A percentile compares a stretch with the other conserved stretches of the same genome.
These are phyloP conservation scores for Antheraea mylitta DNA, from an alignment of 1,140 invertebrate species.

Conservation along the genomic window DNA sequence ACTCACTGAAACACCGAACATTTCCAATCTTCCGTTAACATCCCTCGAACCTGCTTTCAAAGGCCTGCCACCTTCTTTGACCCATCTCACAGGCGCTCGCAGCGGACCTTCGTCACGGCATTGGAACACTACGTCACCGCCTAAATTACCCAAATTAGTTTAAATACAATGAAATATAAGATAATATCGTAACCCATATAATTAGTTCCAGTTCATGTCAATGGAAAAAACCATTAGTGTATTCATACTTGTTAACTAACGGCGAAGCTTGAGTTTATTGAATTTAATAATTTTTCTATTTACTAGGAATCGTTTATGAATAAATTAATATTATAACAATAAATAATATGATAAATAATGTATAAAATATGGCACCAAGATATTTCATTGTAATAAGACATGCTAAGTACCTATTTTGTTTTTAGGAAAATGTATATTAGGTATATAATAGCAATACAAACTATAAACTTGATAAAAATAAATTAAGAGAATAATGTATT, in stretches of 20 bases:
- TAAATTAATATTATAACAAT: too few species aligned
- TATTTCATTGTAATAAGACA: not conserved
- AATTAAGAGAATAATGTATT: too few species aligned
- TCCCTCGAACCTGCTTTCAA: slow-evolving; percentile 86
- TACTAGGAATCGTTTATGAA: too few species aligned
- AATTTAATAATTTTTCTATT: too few species aligned
- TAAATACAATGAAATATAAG: not conserved
- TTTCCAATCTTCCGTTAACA: slow-evolving; percentile 88
- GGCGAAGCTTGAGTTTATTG: too few species aligned
- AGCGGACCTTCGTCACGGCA: slow-evolving; percentile 92
- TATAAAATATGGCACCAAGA: not conserved
- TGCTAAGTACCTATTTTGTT: too few species aligned
- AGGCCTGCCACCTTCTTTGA: slow-evolving; percentile 83
- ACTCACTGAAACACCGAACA: slow-evolving; percentile 88
- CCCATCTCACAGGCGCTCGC: slow-evolving; percentile 88
- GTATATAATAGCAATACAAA: too few species aligned
- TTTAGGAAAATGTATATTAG: too few species aligned
- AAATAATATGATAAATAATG: too few species aligned
- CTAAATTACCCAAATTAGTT: slow-evolving; percentile 69
- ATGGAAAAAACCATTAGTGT: not conserved
- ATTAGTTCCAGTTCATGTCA: not conserved
- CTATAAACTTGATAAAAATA: too few species aligned
- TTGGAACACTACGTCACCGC: slow-evolving; percentile 93
- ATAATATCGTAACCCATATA: not conserved
- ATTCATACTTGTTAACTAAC: not conserved